phyloP scores from a whole-genome alignment of 2,888 invertebrate species.

The Drosophila anomelani region DNA sequence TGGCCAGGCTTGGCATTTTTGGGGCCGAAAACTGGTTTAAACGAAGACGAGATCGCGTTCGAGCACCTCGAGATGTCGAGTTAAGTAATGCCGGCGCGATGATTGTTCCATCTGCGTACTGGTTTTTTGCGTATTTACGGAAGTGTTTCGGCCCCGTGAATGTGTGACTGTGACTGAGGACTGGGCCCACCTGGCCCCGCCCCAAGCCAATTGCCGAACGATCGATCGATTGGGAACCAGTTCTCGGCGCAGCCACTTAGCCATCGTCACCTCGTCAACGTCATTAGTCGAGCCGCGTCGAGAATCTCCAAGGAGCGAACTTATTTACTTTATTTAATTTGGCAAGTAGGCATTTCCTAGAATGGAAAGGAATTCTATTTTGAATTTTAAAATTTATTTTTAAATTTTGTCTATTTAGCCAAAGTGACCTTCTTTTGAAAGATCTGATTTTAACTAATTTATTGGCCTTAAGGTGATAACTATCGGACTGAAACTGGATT shows the following conservation, averaged over 20 bases:
- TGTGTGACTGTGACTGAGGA: conserved; percentile 11
- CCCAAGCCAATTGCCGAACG: conserved; percentile 48
- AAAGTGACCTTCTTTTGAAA: neutral
- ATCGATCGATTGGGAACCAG: conserved; percentile 53
- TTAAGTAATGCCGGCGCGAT: conserved; percentile 55
- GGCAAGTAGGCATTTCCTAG: conserved; percentile 3
- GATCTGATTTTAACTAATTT: neutral
- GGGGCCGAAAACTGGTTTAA: conserved; percentile 60
- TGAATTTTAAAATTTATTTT: neutral
- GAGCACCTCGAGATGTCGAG: conserved; percentile 43
- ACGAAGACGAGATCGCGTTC: conserved; percentile 22
- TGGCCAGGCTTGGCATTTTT: conserved; percentile 39
- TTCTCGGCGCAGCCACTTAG: conserved; percentile 43
- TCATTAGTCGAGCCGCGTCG: conserved; percentile 63
- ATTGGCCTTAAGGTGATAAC: neutral
- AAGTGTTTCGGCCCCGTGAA: conserved; percentile 43
- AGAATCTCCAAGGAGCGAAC: conserved; percentile 12
- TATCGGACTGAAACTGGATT: neutral
- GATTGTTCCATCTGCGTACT: conserved; percentile 59
- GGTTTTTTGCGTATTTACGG: conserved; percentile 57
- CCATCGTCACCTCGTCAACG: conserved; percentile 58
- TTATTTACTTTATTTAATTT: conserved; percentile 11
- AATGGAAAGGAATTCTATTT: neutral
- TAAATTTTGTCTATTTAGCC: neutral
- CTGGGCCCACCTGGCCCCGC: conserved; percentile 44